These are phyloP conservation scores for Stegostoma tigrinum DNA, from an alignment of 2,113 vertebrate genomes.

Conservation along the genomic window DNA sequence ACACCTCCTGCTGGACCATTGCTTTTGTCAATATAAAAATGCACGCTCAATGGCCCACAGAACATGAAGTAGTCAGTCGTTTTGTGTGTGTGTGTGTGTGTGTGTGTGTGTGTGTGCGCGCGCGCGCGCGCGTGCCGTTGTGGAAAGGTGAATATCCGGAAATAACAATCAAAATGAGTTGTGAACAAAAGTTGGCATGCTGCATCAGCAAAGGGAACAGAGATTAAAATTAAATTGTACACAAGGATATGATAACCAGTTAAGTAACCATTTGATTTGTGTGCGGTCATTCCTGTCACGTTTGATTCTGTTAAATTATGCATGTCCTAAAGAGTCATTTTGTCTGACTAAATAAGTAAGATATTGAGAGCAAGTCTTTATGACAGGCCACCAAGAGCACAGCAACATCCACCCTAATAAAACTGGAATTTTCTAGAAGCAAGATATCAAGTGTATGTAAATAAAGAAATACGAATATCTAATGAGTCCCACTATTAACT, in stretches of 20 bases:
- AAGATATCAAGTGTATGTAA: not conserved
- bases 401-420: not conserved
- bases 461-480: not conserved
- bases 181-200: too few relatives aligned
- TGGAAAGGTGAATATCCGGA: not conserved
- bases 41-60: not conserved
- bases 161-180: not conserved
- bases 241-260: not conserved
- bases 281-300: not conserved
- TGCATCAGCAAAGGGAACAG: not conserved
- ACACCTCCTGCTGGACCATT: not conserved
- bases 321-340: not conserved
- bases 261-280: not conserved
- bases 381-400: not conserved
- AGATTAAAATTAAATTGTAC: not conserved
- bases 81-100: not conserved
- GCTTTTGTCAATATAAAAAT: not conserved
- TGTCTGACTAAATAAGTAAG: not conserved
- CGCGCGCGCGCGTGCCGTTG: too few relatives aligned
- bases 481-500: not conserved
- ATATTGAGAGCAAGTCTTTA: not conserved
- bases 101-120: not conserved
- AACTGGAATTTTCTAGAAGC: not conserved
- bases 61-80: not conserved
- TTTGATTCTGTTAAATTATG: not conserved